Percentiles rank a stretch among this genome's conserved stretches.
These are phyloP conservation scores for Pristionchus maxplancki DNA, from an alignment of 2,888 invertebrate genomes.

Conservation along the genomic window DNA sequence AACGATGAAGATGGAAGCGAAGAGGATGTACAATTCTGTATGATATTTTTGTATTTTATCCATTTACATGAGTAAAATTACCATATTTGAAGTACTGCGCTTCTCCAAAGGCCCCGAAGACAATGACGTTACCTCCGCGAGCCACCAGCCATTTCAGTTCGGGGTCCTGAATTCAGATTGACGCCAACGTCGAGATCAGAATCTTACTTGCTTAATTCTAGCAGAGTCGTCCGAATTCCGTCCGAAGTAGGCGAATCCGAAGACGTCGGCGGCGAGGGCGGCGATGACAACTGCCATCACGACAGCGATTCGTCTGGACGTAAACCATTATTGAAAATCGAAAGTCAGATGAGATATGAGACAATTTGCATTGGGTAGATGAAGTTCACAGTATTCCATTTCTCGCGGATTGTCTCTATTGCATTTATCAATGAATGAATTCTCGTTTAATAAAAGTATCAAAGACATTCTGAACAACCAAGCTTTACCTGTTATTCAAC, in stretches of 20 bases:
- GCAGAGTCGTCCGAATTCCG: not conserved
- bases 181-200: too few species aligned
- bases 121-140: not conserved
- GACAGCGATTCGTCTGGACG: not conserved
- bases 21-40: not conserved
- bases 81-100: not conserved
- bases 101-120: not conserved
- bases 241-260: not conserved
- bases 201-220: not conserved
- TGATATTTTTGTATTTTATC: too few species aligned
- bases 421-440: too few species aligned
- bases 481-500: not conserved
- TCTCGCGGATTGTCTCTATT: too few species aligned
- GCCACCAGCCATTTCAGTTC: not conserved
- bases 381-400: not conserved
- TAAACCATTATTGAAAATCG: not conserved
- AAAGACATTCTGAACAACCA: not conserved
- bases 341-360: too few species aligned
- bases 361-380: not conserved
- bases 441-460: not conserved
- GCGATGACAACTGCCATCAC: not conserved
- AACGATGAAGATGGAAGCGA: not conserved
- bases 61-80: not conserved
- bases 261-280: not conserved
- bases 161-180: not conserved